These are phyloP conservation scores for Myoxocephalus aenaeus DNA, from an alignment of 2,797 vertebrate species.

Conservation along the genomic window DNA sequence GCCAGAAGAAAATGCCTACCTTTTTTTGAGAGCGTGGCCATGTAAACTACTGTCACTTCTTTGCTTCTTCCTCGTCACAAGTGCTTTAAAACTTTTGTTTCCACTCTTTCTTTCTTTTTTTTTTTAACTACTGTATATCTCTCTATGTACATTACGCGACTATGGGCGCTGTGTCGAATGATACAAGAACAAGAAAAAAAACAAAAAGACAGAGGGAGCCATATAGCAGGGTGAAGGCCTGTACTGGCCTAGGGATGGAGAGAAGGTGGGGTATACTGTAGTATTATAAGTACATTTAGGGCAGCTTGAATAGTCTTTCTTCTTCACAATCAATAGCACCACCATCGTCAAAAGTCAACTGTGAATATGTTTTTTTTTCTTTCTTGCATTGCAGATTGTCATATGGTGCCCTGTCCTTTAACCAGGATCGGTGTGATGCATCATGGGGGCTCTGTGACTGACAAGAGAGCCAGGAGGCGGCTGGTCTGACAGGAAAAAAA, in stretches of 20 bases:
- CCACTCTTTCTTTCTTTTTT: constrained; percentile 37
- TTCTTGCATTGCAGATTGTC: constrained; percentile 57
- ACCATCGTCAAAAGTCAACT: constrained; percentile 47
- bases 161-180: constrained; percentile 60
- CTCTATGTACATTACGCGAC: constrained; percentile 79
- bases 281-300: constrained; percentile 63
- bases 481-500: constrained; percentile 54
- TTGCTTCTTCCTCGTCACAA: constrained; percentile 67
- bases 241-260: constrained; percentile 50
- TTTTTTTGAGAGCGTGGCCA: constrained; percentile 56
- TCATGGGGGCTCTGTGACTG: constrained; percentile 47
- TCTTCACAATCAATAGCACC: constrained; percentile 59
- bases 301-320: constrained; percentile 59
- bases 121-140: constrained; percentile 66
- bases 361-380: constrained; percentile 13
- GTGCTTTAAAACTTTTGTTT: constrained; percentile 68
- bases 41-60: constrained; percentile 75
- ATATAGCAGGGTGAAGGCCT: constrained; percentile 53
- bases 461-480: constrained; percentile 40
- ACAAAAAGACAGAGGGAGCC: constrained; percentile 52
- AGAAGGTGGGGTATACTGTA: constrained; percentile 28
- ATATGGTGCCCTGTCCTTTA: constrained; percentile 42
- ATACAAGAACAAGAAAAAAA: constrained; percentile 63
- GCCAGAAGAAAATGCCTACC: constrained; percentile 56
- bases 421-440: constrained; percentile 38